A percentile compares a stretch with the other conserved stretches of the same genome.
These are phyloP conservation scores for Microctonus brassicae DNA, from an alignment of 2,888 invertebrate genomes.

Conservation along the genomic window DNA sequence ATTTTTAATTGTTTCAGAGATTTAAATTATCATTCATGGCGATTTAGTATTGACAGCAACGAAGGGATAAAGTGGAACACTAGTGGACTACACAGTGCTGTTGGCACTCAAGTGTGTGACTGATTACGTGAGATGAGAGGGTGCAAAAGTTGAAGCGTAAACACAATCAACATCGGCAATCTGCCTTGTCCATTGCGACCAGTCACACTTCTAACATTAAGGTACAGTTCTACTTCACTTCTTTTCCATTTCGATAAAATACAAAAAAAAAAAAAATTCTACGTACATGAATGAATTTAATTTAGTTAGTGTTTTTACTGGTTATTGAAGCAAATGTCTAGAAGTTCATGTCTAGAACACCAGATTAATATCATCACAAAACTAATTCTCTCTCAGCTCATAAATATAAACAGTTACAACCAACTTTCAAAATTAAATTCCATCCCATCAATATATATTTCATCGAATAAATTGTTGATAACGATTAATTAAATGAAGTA, in stretches of 20 bases:
- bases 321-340: background rate
- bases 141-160: conserved; percentile 57
- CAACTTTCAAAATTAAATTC: background rate
- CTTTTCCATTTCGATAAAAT: background rate
- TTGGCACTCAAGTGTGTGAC: conserved; percentile 16
- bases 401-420: background rate
- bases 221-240: conserved; percentile 48
- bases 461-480: background rate
- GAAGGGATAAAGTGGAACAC: background rate
- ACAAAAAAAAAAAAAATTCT: conserved; percentile 12
- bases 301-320: too few species aligned
- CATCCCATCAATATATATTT: background rate
- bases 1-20: background rate
- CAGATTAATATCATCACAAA: background rate
- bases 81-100: background rate
- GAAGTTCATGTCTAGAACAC: too few species aligned
- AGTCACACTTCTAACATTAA: conserved; percentile 66
- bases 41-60: conserved; percentile 2
- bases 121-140: conserved; percentile 51
- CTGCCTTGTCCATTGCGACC: conserved; percentile 65
- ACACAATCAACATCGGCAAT: conserved; percentile 61
- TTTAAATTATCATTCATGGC: background rate
- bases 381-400: background rate
- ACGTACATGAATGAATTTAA: too few species aligned
- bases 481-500: too few species aligned